Evolutionary conservation across 2,888 invertebrate genomes (phyloP).

Genomic region (Meiosimyza decipiens): DNA sequence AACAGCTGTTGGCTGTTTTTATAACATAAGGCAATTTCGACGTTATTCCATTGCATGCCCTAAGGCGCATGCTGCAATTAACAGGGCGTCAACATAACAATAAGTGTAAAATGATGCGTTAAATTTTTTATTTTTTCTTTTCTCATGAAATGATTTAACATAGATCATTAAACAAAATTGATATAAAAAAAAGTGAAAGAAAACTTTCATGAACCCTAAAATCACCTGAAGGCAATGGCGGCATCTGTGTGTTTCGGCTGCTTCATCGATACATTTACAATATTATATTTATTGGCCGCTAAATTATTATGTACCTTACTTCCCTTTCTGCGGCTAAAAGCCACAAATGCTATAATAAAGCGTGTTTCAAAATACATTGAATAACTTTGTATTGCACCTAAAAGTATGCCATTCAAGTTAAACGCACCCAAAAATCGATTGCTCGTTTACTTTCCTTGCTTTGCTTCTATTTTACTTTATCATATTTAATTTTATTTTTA

Average conservation of each 20-base stretch:
- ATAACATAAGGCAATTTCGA: background rate
- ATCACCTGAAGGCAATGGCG: background rate
- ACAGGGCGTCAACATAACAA: background rate
- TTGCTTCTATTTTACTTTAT: conserved; percentile 2
- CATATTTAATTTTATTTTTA: background rate
- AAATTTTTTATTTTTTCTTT: background rate
- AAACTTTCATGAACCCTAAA: background rate
- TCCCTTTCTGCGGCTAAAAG: background rate
- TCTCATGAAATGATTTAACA: background rate
- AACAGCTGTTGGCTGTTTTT: too few relatives aligned
- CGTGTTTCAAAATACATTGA: background rate
- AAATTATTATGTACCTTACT: conserved; percentile 9
- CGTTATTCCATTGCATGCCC: conserved; percentile 4
- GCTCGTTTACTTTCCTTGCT: conserved; percentile 1
- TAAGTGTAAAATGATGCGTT: background rate
- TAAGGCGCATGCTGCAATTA: background rate
- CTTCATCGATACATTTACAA: background rate
- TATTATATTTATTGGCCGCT: conserved; percentile 13
- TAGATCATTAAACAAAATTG: background rate
- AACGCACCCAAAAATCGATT: conserved; percentile 20
- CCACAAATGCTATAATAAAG: too few relatives aligned
- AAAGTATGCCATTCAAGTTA: conserved; percentile 14
- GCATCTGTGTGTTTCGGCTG: background rate
- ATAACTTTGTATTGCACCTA: conserved; percentile 16
- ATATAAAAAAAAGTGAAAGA: background rate